Conservation (phyloP, 2,113 vertebrate genomes). For the Canis aureus region DNA sequence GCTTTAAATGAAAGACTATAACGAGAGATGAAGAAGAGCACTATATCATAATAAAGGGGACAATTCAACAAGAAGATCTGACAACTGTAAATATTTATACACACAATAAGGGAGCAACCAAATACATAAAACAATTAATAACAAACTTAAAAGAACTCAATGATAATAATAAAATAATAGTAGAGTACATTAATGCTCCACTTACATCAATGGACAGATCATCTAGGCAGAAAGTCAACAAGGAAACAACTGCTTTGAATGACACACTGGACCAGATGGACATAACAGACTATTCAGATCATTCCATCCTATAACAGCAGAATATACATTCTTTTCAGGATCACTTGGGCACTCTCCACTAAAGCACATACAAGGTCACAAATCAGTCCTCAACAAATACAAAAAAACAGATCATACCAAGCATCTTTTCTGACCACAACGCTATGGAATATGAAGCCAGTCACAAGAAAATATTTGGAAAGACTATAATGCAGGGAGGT, state of each 20-base stretch:
- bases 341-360: neutral
- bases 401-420: neutral
- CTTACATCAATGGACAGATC: neutral
- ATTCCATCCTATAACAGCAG: neutral
- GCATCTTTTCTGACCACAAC: neutral
- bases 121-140: neutral
- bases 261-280: neutral
- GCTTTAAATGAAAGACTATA: neutral
- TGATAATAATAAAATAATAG: neutral
- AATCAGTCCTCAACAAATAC: neutral
- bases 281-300: neutral
- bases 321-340: neutral
- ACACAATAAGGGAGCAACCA: neutral
- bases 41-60: neutral
- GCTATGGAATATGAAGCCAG: neutral
- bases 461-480: neutral
- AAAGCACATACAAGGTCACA: neutral
- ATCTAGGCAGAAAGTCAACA: neutral
- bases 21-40: neutral
- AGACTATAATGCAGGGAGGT: neutral
- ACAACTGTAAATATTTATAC: neutral
- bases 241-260: neutral
- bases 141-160: neutral
- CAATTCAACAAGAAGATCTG: neutral
- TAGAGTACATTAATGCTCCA: neutral